Base-by-base conservation (phyloP, 2,113 vertebrate species). In the Sinosuthora webbiana region DNA sequence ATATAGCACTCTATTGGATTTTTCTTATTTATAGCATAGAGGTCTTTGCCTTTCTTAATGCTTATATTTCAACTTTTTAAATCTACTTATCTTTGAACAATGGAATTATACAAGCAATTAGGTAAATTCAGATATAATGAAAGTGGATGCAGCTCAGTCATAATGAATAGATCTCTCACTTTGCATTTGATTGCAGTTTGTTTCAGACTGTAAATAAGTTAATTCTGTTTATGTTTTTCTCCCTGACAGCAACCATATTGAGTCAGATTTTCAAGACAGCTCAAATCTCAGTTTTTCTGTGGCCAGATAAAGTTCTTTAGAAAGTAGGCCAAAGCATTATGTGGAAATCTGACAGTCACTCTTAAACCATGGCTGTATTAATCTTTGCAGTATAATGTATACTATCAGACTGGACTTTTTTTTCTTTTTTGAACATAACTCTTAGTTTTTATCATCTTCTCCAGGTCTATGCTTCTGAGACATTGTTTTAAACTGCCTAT, bases 261-360 rank as follows among this genome's bases (percentile, higher is more conserved):
- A 62, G 42, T 55, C 45, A 83, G 70, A 69, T 76, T 94, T 84
- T 85, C 67, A 80, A 79, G 50, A 63, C 23, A 73, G 31, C 65
- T 85, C 70, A 87, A 73, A 91, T 69, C 49, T 82, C 25, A n/a
- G 60, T 49, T 53, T 62, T 25, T 69, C 31, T 80, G 15, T 47
- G 63, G 25, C 18, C 41, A 74, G 91, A 89, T 93, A 73, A 83
- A 85, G 28, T 87, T 73, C 74, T 95, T 95, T 53, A 76, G 42
- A 87, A 95, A 93, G 65, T 62, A 94, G 91, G 87, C 74, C 69
- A 95, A 89, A 89, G 60, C 44, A 91, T 95, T 84, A 75, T 57
- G 44, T 60, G 49, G 44, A 94, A 91, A 94, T 89, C 41, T 83
- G 73, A 63, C 80, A 68, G 28, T 87, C 45, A 49, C 28, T 71